These are phyloP conservation scores for Alca torda DNA, from an alignment of 2,797 vertebrate species.

Conservation along the genomic window DNA sequence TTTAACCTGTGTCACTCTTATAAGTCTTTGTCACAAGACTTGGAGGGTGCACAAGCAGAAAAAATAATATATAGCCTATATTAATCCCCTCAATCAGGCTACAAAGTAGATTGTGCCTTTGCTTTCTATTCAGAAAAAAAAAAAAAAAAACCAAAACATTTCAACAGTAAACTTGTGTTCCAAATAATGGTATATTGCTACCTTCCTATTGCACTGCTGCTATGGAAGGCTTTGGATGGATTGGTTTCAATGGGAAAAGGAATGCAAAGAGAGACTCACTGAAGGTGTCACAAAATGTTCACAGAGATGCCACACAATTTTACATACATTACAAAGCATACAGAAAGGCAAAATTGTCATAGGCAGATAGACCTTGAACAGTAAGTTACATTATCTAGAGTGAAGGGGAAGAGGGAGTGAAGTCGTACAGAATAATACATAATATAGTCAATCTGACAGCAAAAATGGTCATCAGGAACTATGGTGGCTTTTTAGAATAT, in stretches of 20 bases:
- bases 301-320: background rate
- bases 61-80: background rate
- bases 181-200: background rate
- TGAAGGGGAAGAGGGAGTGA: background rate
- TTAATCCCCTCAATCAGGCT: background rate
- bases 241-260: background rate
- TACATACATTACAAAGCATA: background rate
- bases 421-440: background rate
- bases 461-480: background rate
- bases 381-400: background rate
- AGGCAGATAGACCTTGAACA: background rate
- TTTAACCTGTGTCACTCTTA: background rate
- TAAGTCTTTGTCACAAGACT: background rate
- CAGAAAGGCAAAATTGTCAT: background rate
- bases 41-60: background rate
- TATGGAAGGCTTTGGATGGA: background rate
- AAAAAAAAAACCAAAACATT: background rate
- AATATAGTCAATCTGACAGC: background rate
- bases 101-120: background rate
- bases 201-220: background rate
- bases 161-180: background rate
- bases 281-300: background rate
- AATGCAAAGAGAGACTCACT: background rate
- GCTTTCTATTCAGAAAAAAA: background rate
- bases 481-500: background rate